phyloP scores from a whole-genome alignment of 1,140 invertebrate species.

The Cherax quadricarinatus region DNA sequence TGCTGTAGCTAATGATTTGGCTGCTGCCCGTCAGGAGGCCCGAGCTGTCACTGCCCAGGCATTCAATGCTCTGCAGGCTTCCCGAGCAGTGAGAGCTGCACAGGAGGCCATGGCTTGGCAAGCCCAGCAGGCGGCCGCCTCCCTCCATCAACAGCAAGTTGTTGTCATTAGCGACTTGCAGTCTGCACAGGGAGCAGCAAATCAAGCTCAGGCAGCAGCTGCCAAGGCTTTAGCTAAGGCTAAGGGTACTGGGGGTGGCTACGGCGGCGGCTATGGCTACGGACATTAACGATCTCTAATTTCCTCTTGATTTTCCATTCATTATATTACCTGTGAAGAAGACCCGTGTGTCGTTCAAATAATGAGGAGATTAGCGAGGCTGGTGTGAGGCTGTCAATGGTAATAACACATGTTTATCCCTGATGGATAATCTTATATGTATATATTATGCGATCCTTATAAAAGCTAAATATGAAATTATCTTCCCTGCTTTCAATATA shows the following conservation, averaged over 20 bases:
- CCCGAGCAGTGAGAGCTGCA: slow-evolving; percentile 19
- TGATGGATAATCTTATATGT: background rate
- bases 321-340: background rate
- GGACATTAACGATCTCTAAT: background rate
- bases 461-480: background rate
- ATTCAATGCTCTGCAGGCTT: slow-evolving; percentile 31
- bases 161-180: slow-evolving; percentile 22
- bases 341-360: background rate
- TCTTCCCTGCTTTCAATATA: background rate
- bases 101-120: slow-evolving; percentile 31
- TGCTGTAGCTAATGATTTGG: slow-evolving; percentile 6
- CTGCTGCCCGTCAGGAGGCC: slow-evolving; percentile 32
- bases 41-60: slow-evolving; percentile 13
- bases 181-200: slow-evolving; percentile 23
- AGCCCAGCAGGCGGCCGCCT: slow-evolving; percentile 28
- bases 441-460: background rate
- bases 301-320: background rate
- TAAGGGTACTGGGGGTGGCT: slow-evolving; percentile 28
- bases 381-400: background rate
- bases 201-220: slow-evolving; percentile 15
- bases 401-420: background rate
- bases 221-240: slow-evolving; percentile 32
- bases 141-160: slow-evolving; percentile 30
- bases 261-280: slow-evolving; percentile 23
- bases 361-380: background rate